Evolutionary conservation across 2,888 invertebrate genomes (phyloP), one percentile per base, ranked within the genome.

Genomic region (Lithophane socia): DNA sequence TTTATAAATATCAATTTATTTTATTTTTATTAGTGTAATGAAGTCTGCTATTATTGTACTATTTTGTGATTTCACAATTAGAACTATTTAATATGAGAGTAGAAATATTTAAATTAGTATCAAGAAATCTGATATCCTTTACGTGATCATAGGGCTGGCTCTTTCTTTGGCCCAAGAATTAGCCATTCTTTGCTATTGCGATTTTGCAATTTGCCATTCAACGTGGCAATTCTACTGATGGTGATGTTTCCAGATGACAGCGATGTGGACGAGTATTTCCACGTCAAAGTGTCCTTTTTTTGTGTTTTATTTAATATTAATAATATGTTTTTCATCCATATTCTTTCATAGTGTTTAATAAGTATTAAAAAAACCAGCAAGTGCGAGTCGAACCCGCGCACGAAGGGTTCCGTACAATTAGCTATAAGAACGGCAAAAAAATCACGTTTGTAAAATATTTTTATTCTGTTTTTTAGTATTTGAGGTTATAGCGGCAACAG

Each of bases 81-180:
- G 7, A 24, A 58, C 24, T 13, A 2, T 13, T n/a, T n/a, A 24
- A 13, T 24, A 3, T 5, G 42, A 42, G 16, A n/a, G 9, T 44
- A n/a, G 64, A 42, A n/a, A 60, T 69, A 44, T 63, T 63, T 44
- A 65, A 29, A 70, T 13, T 9, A 21, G 63, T 21, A 24, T 70
- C 16, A 5, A 65, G 29, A 49, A 44, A 67, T n/a, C 21, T n/a
- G 13, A 42, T n/a, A n/a, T 42, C 44, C n/a, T 44, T 24, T 1
- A 24, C 5, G 64, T n/a, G 42, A n/a, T 9, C 9, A 18, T 8
- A 49, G 2, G 4, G 21, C 2, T 49, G 9, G 21, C 29, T 13
- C 9, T 9, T 52, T 67, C 21, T 52, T 29, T 13, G 49, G 9
- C 13, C 13, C 21, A 49, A 52, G 3, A 0, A 29, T 65, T 44